Evolutionary conservation across 1,140 invertebrate genomes (phyloP).

Genomic region (Aphelinus atriplicis): DNA sequence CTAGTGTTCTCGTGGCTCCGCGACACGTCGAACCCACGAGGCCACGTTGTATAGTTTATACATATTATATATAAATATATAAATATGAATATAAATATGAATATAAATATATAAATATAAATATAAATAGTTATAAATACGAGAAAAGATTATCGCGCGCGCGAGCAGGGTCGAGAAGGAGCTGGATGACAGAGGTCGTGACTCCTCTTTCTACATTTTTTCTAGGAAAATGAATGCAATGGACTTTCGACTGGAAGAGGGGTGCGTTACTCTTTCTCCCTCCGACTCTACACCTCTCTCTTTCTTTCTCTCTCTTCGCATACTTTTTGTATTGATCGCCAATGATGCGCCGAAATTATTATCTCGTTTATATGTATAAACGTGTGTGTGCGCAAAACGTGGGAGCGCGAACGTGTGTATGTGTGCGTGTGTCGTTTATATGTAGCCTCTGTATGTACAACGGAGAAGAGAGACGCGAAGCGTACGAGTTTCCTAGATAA

Average conservation of each 20-base stretch:
- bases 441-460: conserved; percentile 27
- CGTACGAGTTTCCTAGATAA: conserved; percentile 23
- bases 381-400: not conserved
- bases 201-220: too few relatives aligned
- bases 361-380: conserved; percentile 29
- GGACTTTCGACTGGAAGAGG: too few relatives aligned
- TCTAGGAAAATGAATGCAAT: too few relatives aligned
- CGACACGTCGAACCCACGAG: too few relatives aligned
- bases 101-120: too few relatives aligned
- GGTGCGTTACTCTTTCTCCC: too few relatives aligned
- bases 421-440: conserved; percentile 26
- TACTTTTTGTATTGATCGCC: conserved; percentile 31
- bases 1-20: not conserved
- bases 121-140: too few relatives aligned
- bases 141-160: not conserved
- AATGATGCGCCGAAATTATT: conserved; percentile 24
- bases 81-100: not conserved
- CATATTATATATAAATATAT: conserved; percentile 24
- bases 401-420: conserved; percentile 18
- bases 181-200: too few relatives aligned
- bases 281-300: not conserved
- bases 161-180: not conserved
- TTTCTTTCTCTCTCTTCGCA: conserved; percentile 14
- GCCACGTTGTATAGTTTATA: conserved; percentile 22
- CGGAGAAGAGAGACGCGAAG: conserved; percentile 6